Evolutionary conservation across 1,140 invertebrate species (phyloP), one percentile per base, ranked within the genome.

Genomic region (Metaphire vulgaris): DNA sequence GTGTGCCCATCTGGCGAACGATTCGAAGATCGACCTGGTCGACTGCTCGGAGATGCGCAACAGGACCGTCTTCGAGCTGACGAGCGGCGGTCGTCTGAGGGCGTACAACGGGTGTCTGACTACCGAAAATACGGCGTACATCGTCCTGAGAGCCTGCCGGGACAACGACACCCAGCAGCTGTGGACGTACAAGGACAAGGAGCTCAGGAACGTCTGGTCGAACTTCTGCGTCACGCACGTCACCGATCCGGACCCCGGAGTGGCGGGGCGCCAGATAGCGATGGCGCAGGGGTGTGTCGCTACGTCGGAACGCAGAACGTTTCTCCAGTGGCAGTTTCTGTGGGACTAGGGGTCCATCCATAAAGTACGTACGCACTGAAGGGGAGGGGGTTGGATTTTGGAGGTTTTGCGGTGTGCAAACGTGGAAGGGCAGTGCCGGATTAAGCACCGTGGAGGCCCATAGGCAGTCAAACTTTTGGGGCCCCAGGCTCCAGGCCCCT

Each of bases 281-380:
- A 77, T 77, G 76, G 76, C 72, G 21, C 76, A 77, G 72, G 64
- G 56, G 31, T 77, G 76, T 56, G 14, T 41, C 28, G n/a, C 26
- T 12, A n/a, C 0, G 32, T n/a, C 31, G 69, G 69, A 71, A 71
- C 28, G 33, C 28, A 16, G 33, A 71, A 26, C 30, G n/a, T 71
- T 71, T 71, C 31, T 32, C 14, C 28, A 71, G 32, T 71, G 69
- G 69, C 6, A 29, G 33, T 71, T 71, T 32, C 28, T 71, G 1
- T 33, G 30, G 26, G 28, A 32, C 32, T 71, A 33, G 33, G n/a
- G n/a, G n/a, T n/a, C n/a, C n/a, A n/a, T n/a, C n/a, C n/a, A n/a
- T n/a, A n/a, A n/a, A n/a, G n/a, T n/a, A n/a, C n/a, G n/a, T n/a
- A n/a, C n/a, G n/a, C n/a, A n/a, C n/a, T n/a, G n/a, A n/a, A n/a